Base-by-base conservation (phyloP, 2,888 invertebrate species). In the Drosophila meridiana region DNA sequence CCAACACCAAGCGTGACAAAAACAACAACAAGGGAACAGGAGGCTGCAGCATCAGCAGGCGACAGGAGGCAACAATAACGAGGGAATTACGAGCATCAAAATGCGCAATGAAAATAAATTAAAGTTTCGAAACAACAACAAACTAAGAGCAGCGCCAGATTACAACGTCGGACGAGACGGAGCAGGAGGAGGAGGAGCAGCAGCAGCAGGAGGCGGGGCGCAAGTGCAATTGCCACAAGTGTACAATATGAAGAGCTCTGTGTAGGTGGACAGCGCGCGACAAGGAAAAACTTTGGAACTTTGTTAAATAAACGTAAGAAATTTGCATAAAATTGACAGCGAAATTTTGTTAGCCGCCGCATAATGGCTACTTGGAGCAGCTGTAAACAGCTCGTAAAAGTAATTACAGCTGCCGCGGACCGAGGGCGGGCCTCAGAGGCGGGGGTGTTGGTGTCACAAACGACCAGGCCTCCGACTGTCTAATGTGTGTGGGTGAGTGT, bases 301-400 rank as follows among this genome's bases (percentile, higher is more conserved):
- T 62, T 50, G 60, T 56, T 36, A 68, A 68, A 79, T 66, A 42
- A 42, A 76, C 69, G 70, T 56, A 78, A 78, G 72, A 90, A 90
- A 87, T 87, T 91, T 87, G 91, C 87, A 87, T 87, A 87, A 87
- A 87, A 87, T 87, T 87, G 91, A 90, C 91, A 87, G 87, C 63
- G 75, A 64, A 77, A 80, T 72, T 86, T 69, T 74, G 69, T 69
- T 69, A 55, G 81, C 64, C 71, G 73, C 87, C 87, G 69, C 85
- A 76, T 90, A 89, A 88, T 91, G 82, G 87, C 72, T 82, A 85
- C 91, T 91, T 76, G 92, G 90, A 91, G 89, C 92, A 87, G 87
- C 89, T 89, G 91, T 92, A 92, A 92, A 92, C 92, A 92, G 91
- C 79, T 92, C 91, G 89, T 92, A 90, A 92, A 92, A 88, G 91